These are phyloP conservation scores for Narcine bancroftii DNA, from an alignment of 2,113 vertebrate species.

Conservation along the genomic window DNA sequence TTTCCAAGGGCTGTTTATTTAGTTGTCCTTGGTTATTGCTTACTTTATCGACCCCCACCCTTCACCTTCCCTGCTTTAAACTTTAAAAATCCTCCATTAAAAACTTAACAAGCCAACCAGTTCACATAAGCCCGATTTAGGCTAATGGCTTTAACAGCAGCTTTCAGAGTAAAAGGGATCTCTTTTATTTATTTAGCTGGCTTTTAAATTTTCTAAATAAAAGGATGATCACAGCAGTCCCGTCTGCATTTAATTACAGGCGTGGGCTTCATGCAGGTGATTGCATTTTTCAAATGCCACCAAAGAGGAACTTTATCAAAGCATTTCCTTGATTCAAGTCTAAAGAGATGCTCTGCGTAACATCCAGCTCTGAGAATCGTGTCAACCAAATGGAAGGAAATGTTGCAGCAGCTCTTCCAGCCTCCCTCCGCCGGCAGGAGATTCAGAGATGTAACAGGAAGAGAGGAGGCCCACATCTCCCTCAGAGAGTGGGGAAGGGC, in stretches of 20 bases:
- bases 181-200: slow-evolving; percentile 29
- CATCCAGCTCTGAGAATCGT: background rate
- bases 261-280: background rate
- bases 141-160: slow-evolving; percentile 19
- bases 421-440: background rate
- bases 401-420: background rate
- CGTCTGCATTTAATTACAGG: background rate
- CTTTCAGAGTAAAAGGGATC: background rate
- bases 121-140: background rate
- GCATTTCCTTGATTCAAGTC: background rate
- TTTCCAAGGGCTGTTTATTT: background rate
- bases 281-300: slow-evolving; percentile 13
- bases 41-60: background rate
- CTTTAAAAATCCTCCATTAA: slow-evolving; percentile 23
- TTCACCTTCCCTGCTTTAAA: background rate
- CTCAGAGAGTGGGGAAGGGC: background rate
- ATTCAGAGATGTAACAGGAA: background rate
- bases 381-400: background rate
- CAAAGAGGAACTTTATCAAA: background rate
- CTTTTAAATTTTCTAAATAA: slow-evolving; percentile 8
- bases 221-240: background rate
- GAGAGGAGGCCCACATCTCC: background rate
- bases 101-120: slow-evolving; percentile 1
- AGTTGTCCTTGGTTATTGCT: background rate
- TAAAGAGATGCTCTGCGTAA: no score